A percentile compares a stretch with the other conserved stretches of the same genome.
Evolutionary conservation across 2,113 vertebrate species (phyloP).

Genomic region (Phrynosoma blainvillii): DNA sequence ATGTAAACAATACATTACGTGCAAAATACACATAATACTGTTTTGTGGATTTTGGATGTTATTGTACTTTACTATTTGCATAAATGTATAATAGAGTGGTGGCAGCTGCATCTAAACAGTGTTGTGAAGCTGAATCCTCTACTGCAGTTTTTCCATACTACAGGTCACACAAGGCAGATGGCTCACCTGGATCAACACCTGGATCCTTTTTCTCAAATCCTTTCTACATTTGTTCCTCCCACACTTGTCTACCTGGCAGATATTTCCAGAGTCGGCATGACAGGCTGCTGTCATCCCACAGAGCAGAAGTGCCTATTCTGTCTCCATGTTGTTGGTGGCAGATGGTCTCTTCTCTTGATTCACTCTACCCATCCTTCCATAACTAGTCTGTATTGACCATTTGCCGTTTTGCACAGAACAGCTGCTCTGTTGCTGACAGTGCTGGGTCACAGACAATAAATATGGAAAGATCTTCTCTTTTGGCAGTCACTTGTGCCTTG

Average conservation of each 20-base stretch:
- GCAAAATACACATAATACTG: too few species aligned
- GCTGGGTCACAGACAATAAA: conserved; percentile 2
- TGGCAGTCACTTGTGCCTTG: not conserved
- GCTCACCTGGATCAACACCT: not conserved
- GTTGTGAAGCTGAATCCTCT: not conserved
- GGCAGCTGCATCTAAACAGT: not conserved
- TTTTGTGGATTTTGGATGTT: too few species aligned
- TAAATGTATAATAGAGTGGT: not conserved
- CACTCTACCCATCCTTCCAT: not conserved
- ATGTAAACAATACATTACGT: too few species aligned
- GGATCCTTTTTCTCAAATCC: not conserved
- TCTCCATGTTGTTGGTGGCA: not conserved
- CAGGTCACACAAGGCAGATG: not conserved
- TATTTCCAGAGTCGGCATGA: not conserved
- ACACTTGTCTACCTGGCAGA: not conserved
- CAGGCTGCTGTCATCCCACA: not conserved
- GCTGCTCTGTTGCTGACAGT: not conserved
- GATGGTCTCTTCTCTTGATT: not conserved
- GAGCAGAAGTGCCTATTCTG: not conserved
- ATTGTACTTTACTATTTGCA: not conserved
- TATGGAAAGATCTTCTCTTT: not conserved
- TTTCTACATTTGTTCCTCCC: not conserved
- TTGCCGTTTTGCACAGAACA: not conserved
- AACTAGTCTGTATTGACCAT: not conserved
- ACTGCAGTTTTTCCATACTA: not conserved